A percentile compares a stretch with the other conserved stretches of the same genome.
Evolutionary conservation across 2,113 vertebrate species (phyloP).

Genomic region (Amazona guildingii): DNA sequence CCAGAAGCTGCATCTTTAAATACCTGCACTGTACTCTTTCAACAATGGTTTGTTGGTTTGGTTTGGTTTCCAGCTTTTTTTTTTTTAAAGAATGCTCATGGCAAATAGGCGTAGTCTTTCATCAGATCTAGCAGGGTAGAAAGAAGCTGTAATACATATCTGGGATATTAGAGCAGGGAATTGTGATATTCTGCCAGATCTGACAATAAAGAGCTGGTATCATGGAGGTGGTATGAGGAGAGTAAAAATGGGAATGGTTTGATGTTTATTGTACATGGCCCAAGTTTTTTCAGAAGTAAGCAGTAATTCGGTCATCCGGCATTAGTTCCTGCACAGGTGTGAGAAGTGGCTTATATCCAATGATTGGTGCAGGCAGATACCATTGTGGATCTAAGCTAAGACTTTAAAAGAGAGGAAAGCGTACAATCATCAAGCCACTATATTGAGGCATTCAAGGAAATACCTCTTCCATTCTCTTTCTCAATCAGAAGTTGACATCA

Average conservation of each 20-base stretch:
- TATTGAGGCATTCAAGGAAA: neutral
- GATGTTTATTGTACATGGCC: neutral
- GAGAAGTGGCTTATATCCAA: neutral
- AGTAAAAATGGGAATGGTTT: neutral
- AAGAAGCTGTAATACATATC: neutral
- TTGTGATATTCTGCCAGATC: neutral
- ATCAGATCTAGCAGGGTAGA: neutral
- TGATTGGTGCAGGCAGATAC: neutral
- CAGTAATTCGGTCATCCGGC: neutral
- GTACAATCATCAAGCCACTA: fast-evolving
- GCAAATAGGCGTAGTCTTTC: neutral
- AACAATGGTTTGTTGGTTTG: neutral
- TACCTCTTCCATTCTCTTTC: neutral
- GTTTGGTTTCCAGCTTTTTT: neutral
- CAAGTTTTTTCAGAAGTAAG: neutral
- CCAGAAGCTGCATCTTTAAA: neutral
- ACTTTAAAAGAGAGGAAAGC: neutral
- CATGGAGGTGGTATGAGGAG: neutral
- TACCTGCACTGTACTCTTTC: neutral
- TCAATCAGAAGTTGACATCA: neutral
- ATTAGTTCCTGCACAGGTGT: neutral
- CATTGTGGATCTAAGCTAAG: neutral
- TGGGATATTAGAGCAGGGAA: neutral
- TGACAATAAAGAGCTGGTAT: neutral
- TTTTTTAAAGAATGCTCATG: neutral